Percentiles rank a stretch among this genome's conserved stretches.
Evolutionary conservation across 2,888 invertebrate genomes (phyloP).

Genomic region (Nemurella pictetii): DNA sequence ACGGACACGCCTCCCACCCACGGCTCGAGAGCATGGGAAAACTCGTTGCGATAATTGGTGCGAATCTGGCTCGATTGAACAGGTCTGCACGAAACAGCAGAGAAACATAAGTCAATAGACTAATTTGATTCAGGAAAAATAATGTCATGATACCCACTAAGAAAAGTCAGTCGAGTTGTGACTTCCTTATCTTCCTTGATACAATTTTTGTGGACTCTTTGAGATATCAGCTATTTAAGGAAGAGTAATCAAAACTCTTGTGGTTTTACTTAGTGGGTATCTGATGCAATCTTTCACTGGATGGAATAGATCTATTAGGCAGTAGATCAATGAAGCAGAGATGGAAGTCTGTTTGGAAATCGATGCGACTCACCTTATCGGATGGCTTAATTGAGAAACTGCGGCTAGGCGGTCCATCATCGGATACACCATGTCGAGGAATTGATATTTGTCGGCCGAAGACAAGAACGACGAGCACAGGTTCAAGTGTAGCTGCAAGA

Average conservation of each 20-base stretch:
- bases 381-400: constrained; percentile 66
- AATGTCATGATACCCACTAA: too few relatives aligned
- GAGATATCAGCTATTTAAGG: too few relatives aligned
- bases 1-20: constrained; percentile 56
- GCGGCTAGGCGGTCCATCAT: constrained; percentile 67
- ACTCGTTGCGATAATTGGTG: constrained; percentile 66
- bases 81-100: constrained; percentile 50
- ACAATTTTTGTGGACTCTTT: too few relatives aligned
- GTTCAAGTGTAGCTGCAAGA: constrained; percentile 69
- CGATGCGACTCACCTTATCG: constrained; percentile 55
- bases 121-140: not conserved
- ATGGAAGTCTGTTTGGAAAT: not conserved
- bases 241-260: too few relatives aligned
- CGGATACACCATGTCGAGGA: constrained; percentile 68
- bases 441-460: constrained; percentile 73
- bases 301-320: too few relatives aligned
- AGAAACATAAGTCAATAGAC: not conserved
- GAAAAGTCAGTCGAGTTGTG: too few relatives aligned
- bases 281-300: too few relatives aligned
- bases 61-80: constrained; percentile 58
- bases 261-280: too few relatives aligned
- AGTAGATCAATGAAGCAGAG: not conserved
- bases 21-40: constrained; percentile 64
- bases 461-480: constrained; percentile 71
- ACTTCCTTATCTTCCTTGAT: too few relatives aligned